These are phyloP conservation scores for Mustela nigripes DNA, from an alignment of 2,113 vertebrate species.

Conservation along the genomic window DNA sequence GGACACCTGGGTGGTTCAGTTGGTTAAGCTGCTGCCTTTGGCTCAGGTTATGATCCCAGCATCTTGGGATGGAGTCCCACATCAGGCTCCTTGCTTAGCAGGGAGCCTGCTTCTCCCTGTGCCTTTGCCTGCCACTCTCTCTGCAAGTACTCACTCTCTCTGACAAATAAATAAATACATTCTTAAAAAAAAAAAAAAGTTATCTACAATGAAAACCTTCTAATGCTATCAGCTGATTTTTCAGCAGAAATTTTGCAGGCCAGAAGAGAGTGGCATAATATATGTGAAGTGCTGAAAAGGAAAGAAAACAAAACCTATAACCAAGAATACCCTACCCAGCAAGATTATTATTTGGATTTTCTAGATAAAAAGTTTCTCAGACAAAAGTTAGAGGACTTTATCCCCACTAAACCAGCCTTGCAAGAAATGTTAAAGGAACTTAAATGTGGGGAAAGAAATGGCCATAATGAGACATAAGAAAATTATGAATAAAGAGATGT, in stretches of 20 bases:
- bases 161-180: too few relatives aligned
- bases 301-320: background rate
- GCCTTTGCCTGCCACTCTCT: too few relatives aligned
- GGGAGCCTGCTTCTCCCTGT: too few relatives aligned
- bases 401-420: background rate
- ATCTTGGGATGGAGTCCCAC: too few relatives aligned
- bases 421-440: background rate
- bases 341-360: background rate
- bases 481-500: background rate
- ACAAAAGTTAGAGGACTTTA: background rate
- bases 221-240: background rate
- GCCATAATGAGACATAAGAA: background rate
- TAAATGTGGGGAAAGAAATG: background rate
- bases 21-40: too few relatives aligned
- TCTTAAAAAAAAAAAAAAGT: background rate
- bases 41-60: too few relatives aligned
- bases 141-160: too few relatives aligned
- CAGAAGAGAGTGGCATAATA: background rate
- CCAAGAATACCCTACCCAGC: background rate
- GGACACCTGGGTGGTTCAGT: too few relatives aligned
- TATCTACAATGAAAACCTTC: background rate
- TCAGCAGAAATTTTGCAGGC: background rate
- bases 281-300: background rate
- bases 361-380: background rate
- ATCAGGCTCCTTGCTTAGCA: too few relatives aligned